These are phyloP conservation scores for Rousettus leschenaultii DNA, from an alignment of 2,113 vertebrate species.

Conservation along the genomic window DNA sequence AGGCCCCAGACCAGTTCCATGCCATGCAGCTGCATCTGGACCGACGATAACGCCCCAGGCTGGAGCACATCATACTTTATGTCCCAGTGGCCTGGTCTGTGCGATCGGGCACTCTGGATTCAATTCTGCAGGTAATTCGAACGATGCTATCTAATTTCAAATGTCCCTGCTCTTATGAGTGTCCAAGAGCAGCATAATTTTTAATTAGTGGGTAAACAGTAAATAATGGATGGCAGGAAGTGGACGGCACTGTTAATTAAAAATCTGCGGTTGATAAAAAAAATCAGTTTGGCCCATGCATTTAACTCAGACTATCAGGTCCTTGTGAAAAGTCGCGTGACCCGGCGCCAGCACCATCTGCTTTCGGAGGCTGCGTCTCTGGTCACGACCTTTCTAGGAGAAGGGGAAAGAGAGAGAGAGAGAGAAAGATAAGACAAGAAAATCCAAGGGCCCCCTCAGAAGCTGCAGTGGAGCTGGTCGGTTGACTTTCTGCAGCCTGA, in stretches of 20 bases:
- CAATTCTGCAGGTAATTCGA: constrained; percentile 73
- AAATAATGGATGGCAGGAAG: constrained; percentile 64
- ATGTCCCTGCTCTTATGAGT: constrained; percentile 62
- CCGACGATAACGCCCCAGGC: background rate
- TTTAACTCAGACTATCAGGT: constrained; percentile 5
- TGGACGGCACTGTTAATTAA: constrained; percentile 70
- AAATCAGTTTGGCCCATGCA: constrained; percentile 63
- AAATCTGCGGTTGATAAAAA: constrained; percentile 67
- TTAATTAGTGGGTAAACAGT: constrained; percentile 75
- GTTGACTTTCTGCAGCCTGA: background rate
- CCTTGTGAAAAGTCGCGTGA: background rate
- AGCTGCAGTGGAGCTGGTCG: background rate
- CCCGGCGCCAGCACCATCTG: background rate
- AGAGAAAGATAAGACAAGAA: background rate
- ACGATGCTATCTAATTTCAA: constrained; percentile 63
- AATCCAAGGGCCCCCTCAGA: background rate
- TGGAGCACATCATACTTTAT: background rate
- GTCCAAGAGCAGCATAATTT: constrained; percentile 73
- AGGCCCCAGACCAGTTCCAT: background rate
- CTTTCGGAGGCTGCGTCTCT: background rate
- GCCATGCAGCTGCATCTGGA: background rate
- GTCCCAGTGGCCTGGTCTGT: background rate
- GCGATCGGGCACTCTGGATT: constrained; percentile 43
- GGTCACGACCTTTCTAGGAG: background rate
- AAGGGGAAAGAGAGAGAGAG: background rate